Conservation (phyloP, 2,113 vertebrate species). For the Polypterus senegalus region DNA sequence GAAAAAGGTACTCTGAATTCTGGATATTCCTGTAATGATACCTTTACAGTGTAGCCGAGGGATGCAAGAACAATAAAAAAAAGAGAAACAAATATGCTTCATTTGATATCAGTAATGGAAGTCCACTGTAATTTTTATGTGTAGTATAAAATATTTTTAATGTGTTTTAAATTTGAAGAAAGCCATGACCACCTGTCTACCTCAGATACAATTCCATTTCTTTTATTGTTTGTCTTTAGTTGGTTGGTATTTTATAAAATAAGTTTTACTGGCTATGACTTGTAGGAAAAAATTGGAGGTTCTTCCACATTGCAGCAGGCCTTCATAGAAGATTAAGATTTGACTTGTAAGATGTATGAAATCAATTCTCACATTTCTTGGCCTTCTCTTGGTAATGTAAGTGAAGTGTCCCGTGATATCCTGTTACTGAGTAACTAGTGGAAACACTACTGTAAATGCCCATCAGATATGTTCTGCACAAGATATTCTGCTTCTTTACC, state of each 20-base stretch:
- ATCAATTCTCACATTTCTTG: neutral
- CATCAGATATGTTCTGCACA: no score
- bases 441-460: constrained; percentile 55
- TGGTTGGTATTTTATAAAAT: constrained; percentile 36
- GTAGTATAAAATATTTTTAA: constrained; percentile 56
- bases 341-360: neutral
- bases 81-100: neutral
- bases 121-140: constrained; percentile 24
- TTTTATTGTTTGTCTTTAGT: constrained; percentile 58
- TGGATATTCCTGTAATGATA: constrained; percentile 56
- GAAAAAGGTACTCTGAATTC: constrained; percentile 14
- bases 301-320: no score
- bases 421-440: constrained; percentile 48
- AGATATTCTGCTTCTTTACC: no score
- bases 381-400: constrained; percentile 11
- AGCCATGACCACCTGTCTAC: constrained; percentile 98
- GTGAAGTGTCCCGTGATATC: constrained; percentile 33
- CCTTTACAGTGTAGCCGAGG: constrained; percentile 38
- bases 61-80: constrained; percentile 14
- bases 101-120: constrained; percentile 6
- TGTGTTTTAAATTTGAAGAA: constrained; percentile 79
- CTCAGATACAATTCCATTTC: constrained; percentile 75
- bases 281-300: no score
- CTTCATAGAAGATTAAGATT: no score
- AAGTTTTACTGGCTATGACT: constrained; percentile 38